Percentiles rank a stretch among this genome's conserved stretches.
phyloP scores from a whole-genome alignment of 2,113 vertebrate species.

The Pluvianellus socialis region DNA sequence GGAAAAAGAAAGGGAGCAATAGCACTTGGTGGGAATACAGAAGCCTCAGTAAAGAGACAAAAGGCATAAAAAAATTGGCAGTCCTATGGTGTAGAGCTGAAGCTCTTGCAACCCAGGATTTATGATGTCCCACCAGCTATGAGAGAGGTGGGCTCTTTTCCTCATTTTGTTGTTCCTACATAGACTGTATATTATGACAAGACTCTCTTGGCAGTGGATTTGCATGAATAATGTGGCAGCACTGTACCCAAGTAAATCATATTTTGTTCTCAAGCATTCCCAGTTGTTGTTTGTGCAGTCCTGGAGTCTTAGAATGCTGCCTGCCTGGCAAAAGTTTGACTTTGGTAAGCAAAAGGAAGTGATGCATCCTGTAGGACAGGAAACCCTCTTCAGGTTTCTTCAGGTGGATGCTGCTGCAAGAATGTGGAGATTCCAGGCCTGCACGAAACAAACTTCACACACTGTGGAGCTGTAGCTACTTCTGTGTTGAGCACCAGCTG shows the following conservation, averaged over 20 bases:
- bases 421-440: background rate
- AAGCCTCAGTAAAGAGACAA: background rate
- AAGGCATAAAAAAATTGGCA: background rate
- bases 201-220: background rate
- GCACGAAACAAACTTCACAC: background rate
- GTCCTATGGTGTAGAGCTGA: accelerated
- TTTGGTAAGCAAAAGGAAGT: background rate
- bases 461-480: background rate
- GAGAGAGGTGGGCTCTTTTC: background rate
- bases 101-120: background rate
- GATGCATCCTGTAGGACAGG: background rate
- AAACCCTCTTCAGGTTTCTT: background rate
- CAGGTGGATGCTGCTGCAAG: no score
- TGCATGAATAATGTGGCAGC: background rate
- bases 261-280: background rate
- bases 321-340: background rate
- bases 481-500: background rate
- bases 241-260: background rate
- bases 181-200: background rate
- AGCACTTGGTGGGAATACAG: background rate
- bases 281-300: background rate
- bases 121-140: background rate
- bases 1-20: background rate
- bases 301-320: background rate
- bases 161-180: background rate